These are phyloP conservation scores for Timema podura DNA, from an alignment of 2,888 invertebrate species.

Conservation along the genomic window DNA sequence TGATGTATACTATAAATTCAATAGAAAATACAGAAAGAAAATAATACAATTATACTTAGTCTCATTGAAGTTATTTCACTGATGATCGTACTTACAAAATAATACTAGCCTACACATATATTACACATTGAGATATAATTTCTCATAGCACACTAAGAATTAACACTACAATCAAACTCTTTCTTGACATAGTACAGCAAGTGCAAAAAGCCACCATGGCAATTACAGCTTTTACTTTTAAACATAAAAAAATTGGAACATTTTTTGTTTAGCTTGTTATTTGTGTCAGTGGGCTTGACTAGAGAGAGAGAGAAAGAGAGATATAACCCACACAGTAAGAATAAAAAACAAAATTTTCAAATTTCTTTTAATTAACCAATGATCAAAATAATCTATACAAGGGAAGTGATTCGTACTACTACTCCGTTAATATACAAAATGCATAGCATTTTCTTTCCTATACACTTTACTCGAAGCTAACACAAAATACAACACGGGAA, in stretches of 20 bases:
- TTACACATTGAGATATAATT: constrained; percentile 31
- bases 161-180: constrained; percentile 28
- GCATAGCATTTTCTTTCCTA: constrained; percentile 27
- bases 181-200: constrained; percentile 27
- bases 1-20: constrained; percentile 28
- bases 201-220: constrained; percentile 31
- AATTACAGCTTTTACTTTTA: constrained; percentile 21
- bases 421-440: constrained; percentile 30
- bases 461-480: constrained; percentile 30
- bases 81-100: constrained; percentile 34
- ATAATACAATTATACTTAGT: constrained; percentile 33
- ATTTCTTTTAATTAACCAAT: constrained; percentile 22
- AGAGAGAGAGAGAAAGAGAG: constrained; percentile 9
- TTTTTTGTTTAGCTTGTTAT: not conserved
- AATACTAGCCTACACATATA: constrained; percentile 34
- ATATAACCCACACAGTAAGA: constrained; percentile 5
- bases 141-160: constrained; percentile 29
- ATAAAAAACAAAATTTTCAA: constrained; percentile 20
- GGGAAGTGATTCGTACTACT: constrained; percentile 25
- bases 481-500: constrained; percentile 28
- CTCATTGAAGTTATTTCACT: constrained; percentile 29
- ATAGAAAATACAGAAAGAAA: constrained; percentile 36
- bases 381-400: constrained; percentile 31
- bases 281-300: constrained; percentile 20
- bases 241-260: too few species aligned